Conservation (phyloP, 2,797 vertebrate genomes). For the Chrosomus eos region DNA sequence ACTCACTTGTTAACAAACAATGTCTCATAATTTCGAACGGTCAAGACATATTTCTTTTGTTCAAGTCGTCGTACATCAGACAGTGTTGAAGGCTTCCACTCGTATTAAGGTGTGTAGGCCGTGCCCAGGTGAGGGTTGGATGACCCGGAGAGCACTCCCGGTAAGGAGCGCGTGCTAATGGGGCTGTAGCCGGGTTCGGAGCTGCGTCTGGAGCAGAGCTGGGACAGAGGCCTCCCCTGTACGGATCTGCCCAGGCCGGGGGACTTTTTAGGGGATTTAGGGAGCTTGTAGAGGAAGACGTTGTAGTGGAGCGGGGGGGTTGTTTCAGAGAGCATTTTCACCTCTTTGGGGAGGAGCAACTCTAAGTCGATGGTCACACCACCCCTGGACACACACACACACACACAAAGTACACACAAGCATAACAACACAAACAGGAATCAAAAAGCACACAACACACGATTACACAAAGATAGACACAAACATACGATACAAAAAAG, state of each 20-base stretch:
- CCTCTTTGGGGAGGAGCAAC: conserved; percentile 80
- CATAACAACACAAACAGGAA: conserved; percentile 62
- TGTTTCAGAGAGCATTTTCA: conserved; percentile 70
- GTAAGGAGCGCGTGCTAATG: conserved; percentile 76
- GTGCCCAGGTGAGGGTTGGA: conserved; percentile 40
- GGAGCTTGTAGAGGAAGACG: conserved; percentile 80
- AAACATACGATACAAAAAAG: conserved; percentile 16
- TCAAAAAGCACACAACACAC: conserved; percentile 44
- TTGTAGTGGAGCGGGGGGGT: conserved; percentile 75
- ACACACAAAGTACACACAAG: conserved; percentile 53
- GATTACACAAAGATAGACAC: conserved; percentile 27
- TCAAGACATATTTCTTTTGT: neutral
- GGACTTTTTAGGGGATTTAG: conserved; percentile 66
- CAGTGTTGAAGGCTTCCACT: neutral
- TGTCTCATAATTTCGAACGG: neutral
- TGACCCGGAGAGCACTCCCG: conserved; percentile 68
- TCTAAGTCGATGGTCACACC: conserved; percentile 81
- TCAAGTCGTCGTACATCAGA: neutral
- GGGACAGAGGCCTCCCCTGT: conserved; percentile 66
- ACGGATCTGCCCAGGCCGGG: conserved; percentile 61
- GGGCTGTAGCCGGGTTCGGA: conserved; percentile 64
- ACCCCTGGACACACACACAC: conserved; percentile 72
- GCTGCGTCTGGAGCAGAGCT: conserved; percentile 51
- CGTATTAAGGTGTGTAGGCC: conserved; percentile 53
- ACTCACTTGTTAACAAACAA: neutral